phyloP scores from a whole-genome alignment of 2,797 vertebrate genomes.

The Periophthalmus magnuspinnatus region DNA sequence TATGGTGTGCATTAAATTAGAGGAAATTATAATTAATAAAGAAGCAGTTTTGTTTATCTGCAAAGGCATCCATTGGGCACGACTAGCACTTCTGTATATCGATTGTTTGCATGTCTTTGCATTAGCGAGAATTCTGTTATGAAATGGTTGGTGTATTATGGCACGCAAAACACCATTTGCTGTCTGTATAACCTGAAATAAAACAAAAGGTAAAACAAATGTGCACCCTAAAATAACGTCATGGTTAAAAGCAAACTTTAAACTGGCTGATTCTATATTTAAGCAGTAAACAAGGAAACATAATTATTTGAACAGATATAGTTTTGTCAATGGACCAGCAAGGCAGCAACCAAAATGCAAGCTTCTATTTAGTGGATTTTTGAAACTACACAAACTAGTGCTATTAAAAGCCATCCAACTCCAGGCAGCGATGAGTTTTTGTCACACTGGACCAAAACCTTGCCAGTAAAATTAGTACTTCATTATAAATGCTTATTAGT shows the following conservation, averaged over 20 bases:
- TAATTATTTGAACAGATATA: neutral
- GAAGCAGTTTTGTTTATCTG: neutral
- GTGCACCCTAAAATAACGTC: neutral
- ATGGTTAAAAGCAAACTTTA: too few species aligned
- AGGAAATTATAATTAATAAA: conserved; percentile 12
- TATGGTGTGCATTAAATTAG: conserved; percentile 18
- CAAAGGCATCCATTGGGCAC: neutral
- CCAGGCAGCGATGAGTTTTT: neutral
- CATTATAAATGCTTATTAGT: neutral
- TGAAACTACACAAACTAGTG: neutral
- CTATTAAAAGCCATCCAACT: neutral
- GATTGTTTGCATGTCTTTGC: neutral
- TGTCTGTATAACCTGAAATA: neutral
- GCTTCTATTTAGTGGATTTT: neutral
- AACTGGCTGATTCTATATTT: too few species aligned
- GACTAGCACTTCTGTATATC: conserved; percentile 12
- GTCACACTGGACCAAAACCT: neutral
- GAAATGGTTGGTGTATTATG: neutral
- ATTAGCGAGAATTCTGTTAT: neutral
- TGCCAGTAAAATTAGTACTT: neutral
- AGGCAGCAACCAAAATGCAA: neutral
- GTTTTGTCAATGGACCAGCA: neutral
- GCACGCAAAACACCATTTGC: neutral
- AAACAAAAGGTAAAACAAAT: neutral
- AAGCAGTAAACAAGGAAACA: neutral